Evolutionary conservation across 2,888 invertebrate species (phyloP).

Genomic region (Eupithecia insigniata): DNA sequence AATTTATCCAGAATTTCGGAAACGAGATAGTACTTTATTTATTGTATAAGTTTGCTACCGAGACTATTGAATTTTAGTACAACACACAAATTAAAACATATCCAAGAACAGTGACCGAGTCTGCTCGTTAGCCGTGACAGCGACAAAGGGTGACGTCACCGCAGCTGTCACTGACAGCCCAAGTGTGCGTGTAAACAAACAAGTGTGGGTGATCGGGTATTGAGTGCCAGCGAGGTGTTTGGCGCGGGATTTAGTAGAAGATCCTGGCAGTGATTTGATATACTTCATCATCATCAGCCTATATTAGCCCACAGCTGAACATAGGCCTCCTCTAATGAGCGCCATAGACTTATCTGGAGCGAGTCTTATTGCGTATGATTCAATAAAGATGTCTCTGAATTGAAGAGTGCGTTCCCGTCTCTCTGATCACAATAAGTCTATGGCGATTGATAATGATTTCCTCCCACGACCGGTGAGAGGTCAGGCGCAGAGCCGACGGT

Average conservation of each 20-base stretch:
- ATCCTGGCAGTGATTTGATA: slow-evolving; percentile 19
- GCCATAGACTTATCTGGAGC: too few relatives aligned
- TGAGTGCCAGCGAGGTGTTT: slow-evolving; percentile 35
- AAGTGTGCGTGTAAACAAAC: slow-evolving; percentile 51
- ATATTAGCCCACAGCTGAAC: too few relatives aligned
- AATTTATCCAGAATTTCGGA: neutral
- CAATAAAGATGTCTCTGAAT: neutral
- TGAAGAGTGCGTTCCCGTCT: neutral
- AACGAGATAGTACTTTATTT: neutral
- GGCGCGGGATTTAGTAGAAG: too few relatives aligned
- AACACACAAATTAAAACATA: slow-evolving; percentile 35
- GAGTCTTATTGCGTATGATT: too few relatives aligned
- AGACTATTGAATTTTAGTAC: neutral
- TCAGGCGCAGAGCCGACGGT: neutral
- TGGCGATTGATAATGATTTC: neutral
- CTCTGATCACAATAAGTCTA: neutral
- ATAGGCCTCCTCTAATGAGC: too few relatives aligned
- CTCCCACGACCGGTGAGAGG: neutral
- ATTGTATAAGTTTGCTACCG: neutral
- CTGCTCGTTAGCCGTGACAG: slow-evolving; percentile 78
- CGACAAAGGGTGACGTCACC: slow-evolving; percentile 81
- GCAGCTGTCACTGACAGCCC: slow-evolving; percentile 45
- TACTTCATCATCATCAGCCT: too few relatives aligned
- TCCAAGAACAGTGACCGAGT: slow-evolving; percentile 60
- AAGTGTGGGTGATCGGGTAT: slow-evolving; percentile 55